Evolutionary conservation across 2,797 vertebrate genomes (phyloP).

Genomic region (Forpus xanthops): DNA sequence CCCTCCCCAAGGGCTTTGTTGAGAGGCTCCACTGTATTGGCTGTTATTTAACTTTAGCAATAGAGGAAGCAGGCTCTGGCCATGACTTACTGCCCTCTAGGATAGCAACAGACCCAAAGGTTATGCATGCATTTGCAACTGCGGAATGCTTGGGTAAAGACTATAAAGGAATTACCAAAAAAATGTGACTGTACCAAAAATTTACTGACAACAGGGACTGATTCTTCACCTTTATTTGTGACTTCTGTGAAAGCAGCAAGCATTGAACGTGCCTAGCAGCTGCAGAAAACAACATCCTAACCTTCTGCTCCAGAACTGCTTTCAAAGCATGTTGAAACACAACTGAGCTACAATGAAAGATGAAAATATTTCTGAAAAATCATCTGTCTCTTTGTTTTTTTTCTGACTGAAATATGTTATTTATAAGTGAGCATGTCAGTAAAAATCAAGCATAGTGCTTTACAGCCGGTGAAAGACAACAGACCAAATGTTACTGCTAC

Average conservation of each 20-base stretch:
- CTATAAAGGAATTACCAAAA: background rate
- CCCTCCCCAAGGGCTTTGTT: background rate
- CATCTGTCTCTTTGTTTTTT: background rate
- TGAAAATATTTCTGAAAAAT: background rate
- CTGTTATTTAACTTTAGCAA: background rate
- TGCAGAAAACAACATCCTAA: background rate
- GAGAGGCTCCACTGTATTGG: background rate
- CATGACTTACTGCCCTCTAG: background rate
- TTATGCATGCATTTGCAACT: background rate
- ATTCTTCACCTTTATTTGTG: constrained; percentile 16
- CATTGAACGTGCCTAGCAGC: background rate
- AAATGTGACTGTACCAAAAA: background rate
- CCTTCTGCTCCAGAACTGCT: background rate
- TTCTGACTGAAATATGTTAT: constrained; percentile 10
- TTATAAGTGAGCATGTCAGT: constrained; percentile 42
- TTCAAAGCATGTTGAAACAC: constrained; percentile 1
- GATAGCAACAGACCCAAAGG: background rate
- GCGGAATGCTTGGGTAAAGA: background rate
- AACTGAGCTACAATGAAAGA: background rate
- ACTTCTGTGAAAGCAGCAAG: background rate
- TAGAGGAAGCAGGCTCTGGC: background rate
- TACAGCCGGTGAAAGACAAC: constrained; percentile 57
- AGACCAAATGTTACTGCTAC: constrained; percentile 49
- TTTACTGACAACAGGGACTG: background rate
- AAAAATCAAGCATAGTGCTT: constrained; percentile 23